Conservation (phyloP, 2,113 vertebrate species). For the Cryptotis parvus region DNA sequence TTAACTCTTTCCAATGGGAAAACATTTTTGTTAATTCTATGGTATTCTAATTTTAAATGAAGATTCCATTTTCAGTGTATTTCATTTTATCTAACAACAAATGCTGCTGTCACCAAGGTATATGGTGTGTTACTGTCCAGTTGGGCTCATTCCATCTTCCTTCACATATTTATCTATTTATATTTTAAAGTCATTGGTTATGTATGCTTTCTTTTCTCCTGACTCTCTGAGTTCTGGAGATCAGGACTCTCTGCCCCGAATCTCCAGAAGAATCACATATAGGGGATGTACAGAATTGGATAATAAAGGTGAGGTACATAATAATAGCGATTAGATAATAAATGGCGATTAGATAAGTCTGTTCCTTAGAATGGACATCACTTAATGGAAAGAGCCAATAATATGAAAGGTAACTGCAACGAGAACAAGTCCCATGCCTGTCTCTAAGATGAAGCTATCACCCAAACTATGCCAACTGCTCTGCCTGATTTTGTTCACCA, state of each 20-base stretch:
- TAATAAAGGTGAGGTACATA: conserved; percentile 15
- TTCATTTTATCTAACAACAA: conserved; percentile 8
- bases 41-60: neutral
- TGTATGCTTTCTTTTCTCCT: too few species aligned
- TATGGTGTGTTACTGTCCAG: neutral
- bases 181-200: neutral
- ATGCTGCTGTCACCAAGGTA: neutral
- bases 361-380: neutral
- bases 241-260: too few species aligned
- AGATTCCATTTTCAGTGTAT: neutral
- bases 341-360: conserved; percentile 14
- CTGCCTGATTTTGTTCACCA: neutral
- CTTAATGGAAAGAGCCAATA: conserved; percentile 31
- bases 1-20: neutral
- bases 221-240: neutral
- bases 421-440: neutral
- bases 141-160: neutral
- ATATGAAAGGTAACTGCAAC: neutral
- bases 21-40: neutral
- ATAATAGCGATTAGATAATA: conserved; percentile 26
- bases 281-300: conserved; percentile 13
- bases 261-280: conserved; percentile 18
- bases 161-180: neutral
- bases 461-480: neutral
- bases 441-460: neutral